Evolutionary conservation across 2,113 vertebrate species (phyloP).

Genomic region (Cyanoderma ruficeps): DNA sequence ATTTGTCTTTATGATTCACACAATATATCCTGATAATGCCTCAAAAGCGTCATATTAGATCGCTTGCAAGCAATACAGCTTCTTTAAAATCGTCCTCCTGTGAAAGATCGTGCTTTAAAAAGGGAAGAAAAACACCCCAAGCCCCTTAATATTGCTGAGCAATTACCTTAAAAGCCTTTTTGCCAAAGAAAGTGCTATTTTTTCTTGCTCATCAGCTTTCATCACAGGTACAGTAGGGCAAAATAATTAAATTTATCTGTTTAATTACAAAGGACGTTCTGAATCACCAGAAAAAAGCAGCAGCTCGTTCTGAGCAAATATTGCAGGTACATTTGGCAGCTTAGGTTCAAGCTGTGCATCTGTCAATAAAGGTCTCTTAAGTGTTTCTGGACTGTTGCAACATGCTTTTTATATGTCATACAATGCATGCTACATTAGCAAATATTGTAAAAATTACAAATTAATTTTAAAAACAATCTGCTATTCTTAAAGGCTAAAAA

Average conservation of each 20-base stretch:
- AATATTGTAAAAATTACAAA: not conserved
- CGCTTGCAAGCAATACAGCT: not conserved
- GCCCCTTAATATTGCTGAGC: not conserved
- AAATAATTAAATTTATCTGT: constrained; percentile 25
- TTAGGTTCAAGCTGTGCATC: not conserved
- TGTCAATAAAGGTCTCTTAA: not conserved
- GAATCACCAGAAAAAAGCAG: not conserved
- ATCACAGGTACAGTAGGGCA: not conserved
- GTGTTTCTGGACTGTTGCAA: not conserved
- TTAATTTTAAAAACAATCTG: not conserved
- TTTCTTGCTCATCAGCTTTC: constrained; percentile 22
- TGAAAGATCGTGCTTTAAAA: not conserved
- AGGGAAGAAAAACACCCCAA: not conserved
- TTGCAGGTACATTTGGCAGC: not conserved
- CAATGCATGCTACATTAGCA: not conserved
- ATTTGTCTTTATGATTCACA: not conserved
- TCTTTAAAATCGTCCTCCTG: not conserved
- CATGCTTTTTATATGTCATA: not conserved
- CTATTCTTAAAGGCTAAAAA: not conserved
- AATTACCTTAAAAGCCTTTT: constrained; percentile 21
- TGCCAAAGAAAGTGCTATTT: not conserved
- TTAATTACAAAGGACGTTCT: not conserved
- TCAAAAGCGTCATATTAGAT: not conserved
- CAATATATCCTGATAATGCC: not conserved
- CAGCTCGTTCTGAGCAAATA: not conserved